These are phyloP conservation scores for Fundulus diaphanus DNA, from an alignment of 2,797 vertebrate species.

Conservation along the genomic window DNA sequence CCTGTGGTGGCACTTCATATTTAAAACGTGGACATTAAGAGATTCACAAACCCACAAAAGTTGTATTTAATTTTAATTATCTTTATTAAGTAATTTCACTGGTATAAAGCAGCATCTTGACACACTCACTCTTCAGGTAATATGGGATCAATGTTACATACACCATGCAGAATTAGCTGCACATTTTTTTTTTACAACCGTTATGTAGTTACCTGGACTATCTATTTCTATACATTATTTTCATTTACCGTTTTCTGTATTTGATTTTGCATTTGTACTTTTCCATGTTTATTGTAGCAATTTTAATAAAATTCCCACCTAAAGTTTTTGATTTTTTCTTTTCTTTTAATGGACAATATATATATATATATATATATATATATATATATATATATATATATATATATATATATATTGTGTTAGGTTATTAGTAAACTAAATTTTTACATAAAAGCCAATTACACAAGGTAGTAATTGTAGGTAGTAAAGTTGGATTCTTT, in stretches of 20 bases:
- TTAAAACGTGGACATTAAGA: slow-evolving; percentile 40
- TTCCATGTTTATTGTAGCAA: neutral
- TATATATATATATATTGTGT: too few relatives aligned
- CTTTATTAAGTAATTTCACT: slow-evolving; percentile 6
- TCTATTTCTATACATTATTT: slow-evolving; percentile 55
- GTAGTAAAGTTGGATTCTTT: neutral
- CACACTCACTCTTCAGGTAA: slow-evolving; percentile 1
- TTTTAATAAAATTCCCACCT: neutral
- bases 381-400: too few relatives aligned
- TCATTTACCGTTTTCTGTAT: slow-evolving; percentile 5
- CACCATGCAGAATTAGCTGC: neutral
- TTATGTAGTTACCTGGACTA: slow-evolving; percentile 34
- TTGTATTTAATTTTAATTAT: neutral
- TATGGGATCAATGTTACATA: slow-evolving; percentile 14
- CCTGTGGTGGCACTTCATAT: slow-evolving; percentile 4
- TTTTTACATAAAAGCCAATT: neutral
- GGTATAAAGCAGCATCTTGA: neutral
- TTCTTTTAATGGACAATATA: too few relatives aligned
- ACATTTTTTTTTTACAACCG: slow-evolving; percentile 27
- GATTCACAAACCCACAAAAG: neutral
- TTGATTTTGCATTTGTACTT: slow-evolving; percentile 56
- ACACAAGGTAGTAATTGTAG: neutral
- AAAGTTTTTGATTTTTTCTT: neutral
- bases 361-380: too few relatives aligned
- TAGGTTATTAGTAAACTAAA: neutral